These are phyloP conservation scores for Orchesellides sinensis DNA, from an alignment of 2,888 invertebrate species.

Conservation along the genomic window DNA sequence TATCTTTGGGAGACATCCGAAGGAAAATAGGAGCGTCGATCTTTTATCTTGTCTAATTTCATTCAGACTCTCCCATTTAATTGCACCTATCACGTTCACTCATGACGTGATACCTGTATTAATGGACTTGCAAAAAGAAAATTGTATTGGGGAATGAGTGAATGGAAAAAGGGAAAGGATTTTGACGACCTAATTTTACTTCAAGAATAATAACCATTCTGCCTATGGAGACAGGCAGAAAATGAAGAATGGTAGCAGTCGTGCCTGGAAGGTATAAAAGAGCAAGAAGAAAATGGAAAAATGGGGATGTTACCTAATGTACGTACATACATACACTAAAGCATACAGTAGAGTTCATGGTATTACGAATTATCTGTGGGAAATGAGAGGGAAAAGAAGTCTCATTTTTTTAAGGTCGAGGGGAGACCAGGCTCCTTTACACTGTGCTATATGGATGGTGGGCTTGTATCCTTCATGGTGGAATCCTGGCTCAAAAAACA, in stretches of 20 bases:
- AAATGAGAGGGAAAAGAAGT: no score
- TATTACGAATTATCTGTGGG: no score
- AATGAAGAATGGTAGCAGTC: no score
- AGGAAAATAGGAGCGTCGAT: background rate
- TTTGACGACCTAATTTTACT: conserved; percentile 46
- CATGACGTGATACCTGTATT: background rate
- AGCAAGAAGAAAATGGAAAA: no score
- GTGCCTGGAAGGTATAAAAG: no score
- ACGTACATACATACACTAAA: background rate
- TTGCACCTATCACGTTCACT: background rate
- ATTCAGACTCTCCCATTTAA: background rate
- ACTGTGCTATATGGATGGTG: background rate
- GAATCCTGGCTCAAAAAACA: background rate
- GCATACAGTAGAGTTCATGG: background rate
- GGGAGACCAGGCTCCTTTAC: background rate
- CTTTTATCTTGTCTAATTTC: background rate
- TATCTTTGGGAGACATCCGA: no score
- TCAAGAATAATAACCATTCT: conserved; percentile 24
- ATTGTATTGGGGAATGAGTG: conserved; percentile 17
- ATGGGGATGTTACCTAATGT: background rate
- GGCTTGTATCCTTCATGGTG: no score
- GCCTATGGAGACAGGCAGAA: no score
- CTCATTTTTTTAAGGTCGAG: conserved; percentile 17
- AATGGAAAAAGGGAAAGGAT: conserved; percentile 8
- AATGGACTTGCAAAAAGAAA: background rate